Evolutionary conservation across 1,140 invertebrate species (phyloP).

Genomic region (Latrodectus geometricus): DNA sequence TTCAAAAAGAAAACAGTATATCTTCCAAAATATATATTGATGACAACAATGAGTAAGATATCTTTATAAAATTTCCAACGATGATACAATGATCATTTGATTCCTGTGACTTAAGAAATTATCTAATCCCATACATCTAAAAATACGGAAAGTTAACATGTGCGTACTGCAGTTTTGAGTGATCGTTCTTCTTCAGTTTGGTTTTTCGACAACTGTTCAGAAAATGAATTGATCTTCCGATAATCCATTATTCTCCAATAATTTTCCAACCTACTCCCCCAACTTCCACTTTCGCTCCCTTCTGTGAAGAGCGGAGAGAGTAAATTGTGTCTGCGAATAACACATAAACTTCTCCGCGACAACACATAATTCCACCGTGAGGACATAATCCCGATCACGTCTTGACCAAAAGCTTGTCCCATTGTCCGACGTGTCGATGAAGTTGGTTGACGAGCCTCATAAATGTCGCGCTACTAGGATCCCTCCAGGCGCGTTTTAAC

Average conservation of each 20-base stretch:
- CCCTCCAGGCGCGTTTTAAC: slow-evolving; percentile 22
- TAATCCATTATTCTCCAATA: slow-evolving; percentile 35
- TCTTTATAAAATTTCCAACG: too few species aligned
- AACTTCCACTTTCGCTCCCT: not conserved
- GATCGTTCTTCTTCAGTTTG: not conserved
- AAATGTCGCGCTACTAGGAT: not conserved
- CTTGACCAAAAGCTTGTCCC: slow-evolving; percentile 29
- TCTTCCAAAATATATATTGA: too few species aligned
- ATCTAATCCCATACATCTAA: not conserved
- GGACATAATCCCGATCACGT: slow-evolving; percentile 7
- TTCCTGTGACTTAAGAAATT: too few species aligned
- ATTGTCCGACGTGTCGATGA: slow-evolving; percentile 32
- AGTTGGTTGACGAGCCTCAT: slow-evolving; percentile 19
- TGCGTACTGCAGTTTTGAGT: not conserved
- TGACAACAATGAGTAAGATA: too few species aligned
- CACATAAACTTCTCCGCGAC: not conserved
- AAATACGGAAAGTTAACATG: not conserved
- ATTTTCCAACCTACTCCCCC: slow-evolving; percentile 17
- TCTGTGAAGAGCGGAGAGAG: not conserved
- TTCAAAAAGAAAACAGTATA: too few species aligned
- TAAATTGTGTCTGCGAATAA: slow-evolving; percentile 10
- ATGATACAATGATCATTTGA: too few species aligned
- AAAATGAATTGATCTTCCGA: slow-evolving; percentile 1
- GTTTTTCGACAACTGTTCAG: not conserved
- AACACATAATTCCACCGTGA: slow-evolving; percentile 8